These are phyloP conservation scores for Asobara japonica DNA, from an alignment of 1,140 invertebrate genomes.

Conservation along the genomic window DNA sequence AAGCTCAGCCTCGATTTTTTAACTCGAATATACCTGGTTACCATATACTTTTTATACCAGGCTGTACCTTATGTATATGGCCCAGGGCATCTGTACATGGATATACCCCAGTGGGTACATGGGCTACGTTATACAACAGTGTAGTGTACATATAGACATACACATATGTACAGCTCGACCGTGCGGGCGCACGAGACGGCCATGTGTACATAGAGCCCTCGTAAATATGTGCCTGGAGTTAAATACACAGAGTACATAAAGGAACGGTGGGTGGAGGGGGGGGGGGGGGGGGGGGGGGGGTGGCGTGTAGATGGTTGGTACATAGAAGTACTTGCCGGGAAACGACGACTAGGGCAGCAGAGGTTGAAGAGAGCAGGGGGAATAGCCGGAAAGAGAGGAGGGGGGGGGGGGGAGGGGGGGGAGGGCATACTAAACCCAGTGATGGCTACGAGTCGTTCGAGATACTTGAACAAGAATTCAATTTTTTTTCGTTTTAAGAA, in stretches of 20 bases:
- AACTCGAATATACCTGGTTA: constrained; percentile 46
- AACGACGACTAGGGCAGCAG: constrained; percentile 61
- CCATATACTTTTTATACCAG: constrained; percentile 48
- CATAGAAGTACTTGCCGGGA: constrained; percentile 65
- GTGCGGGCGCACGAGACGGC: constrained; percentile 8
- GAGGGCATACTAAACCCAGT: constrained; percentile 12
- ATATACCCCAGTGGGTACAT: constrained; percentile 15
- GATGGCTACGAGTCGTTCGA: constrained; percentile 17
- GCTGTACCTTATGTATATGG: constrained; percentile 28
- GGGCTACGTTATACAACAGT: neutral
- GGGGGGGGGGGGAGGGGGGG: neutral
- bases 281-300: constrained; percentile 37
- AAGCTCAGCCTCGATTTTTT: constrained; percentile 24
- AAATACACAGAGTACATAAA: constrained; percentile 59
- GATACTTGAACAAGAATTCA: constrained; percentile 20
- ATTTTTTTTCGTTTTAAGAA: neutral
- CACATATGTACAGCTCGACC: neutral
- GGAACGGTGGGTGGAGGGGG: neutral
- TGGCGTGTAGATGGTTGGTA: constrained; percentile 62
- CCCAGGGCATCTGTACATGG: constrained; percentile 23
- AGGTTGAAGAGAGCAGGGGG: constrained; percentile 39
- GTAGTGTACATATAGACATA: neutral
- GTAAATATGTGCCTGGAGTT: constrained; percentile 45
- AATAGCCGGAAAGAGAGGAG: constrained; percentile 22
- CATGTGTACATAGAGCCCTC: constrained; percentile 35